phyloP scores from a whole-genome alignment of 1,140 invertebrate species.

The Anastrepha obliqua region DNA sequence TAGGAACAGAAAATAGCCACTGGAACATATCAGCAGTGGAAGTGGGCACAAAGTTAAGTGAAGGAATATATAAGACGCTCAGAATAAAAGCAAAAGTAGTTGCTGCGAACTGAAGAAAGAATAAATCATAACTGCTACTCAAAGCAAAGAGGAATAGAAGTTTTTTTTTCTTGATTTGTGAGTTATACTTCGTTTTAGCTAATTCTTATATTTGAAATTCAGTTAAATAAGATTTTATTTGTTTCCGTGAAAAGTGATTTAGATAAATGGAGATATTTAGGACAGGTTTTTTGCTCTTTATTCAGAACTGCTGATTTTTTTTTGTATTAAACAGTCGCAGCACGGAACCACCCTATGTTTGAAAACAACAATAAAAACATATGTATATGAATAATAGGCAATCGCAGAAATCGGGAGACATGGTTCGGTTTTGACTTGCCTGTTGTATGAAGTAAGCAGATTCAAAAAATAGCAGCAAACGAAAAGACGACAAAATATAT shows the following conservation, averaged over 20 bases:
- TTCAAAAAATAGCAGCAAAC: slow-evolving; percentile 31
- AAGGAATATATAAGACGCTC: neutral
- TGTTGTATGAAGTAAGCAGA: slow-evolving; percentile 33
- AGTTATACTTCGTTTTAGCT: neutral
- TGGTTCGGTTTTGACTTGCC: slow-evolving; percentile 42
- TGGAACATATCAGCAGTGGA: too few relatives aligned
- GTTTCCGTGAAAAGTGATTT: too few relatives aligned
- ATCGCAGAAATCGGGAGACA: slow-evolving; percentile 34
- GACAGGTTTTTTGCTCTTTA: neutral
- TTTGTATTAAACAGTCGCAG: neutral
- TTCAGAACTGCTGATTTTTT: neutral
- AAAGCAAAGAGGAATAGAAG: neutral
- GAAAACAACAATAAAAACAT: slow-evolving; percentile 27
- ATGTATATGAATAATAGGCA: slow-evolving; percentile 37
- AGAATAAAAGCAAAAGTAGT: neutral
- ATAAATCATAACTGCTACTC: neutral
- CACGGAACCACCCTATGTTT: slow-evolving; percentile 1
- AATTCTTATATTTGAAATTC: neutral
- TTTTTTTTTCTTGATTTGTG: neutral
- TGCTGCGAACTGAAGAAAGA: neutral
- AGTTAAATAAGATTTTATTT: too few relatives aligned
- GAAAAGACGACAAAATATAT: slow-evolving; percentile 31
- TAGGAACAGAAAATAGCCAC: too few relatives aligned
- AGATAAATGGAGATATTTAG: neutral
- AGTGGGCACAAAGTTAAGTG: neutral